Percentiles rank a stretch among this genome's conserved stretches.
These are phyloP conservation scores for Tringa solitaria DNA, from an alignment of 2,113 vertebrate species.

Conservation along the genomic window DNA sequence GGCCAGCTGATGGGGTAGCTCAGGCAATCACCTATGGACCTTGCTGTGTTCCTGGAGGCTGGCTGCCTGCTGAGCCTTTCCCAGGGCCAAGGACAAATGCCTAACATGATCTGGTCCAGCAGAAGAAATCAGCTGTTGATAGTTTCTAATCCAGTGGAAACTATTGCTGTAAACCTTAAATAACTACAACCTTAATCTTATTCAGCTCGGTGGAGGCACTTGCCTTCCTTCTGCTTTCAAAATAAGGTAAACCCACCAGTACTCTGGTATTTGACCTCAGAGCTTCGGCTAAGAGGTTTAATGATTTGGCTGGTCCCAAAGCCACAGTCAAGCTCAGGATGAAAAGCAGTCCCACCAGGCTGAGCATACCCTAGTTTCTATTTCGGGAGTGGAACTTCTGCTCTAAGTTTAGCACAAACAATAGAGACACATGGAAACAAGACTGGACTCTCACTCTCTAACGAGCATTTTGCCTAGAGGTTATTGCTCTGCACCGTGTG, in stretches of 20 bases:
- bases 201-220: background rate
- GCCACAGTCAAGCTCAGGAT: background rate
- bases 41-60: background rate
- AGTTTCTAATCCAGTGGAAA: background rate
- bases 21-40: background rate
- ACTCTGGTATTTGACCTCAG: background rate
- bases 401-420: background rate
- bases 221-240: background rate
- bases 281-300: background rate
- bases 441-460: background rate
- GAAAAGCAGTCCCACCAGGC: background rate
- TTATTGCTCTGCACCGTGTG: background rate
- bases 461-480: background rate
- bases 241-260: background rate
- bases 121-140: background rate
- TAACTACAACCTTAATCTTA: background rate
- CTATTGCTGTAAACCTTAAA: background rate
- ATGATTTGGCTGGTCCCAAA: background rate
- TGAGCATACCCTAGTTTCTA: background rate
- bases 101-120: background rate
- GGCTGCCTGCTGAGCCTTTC: background rate
- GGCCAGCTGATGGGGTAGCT: background rate
- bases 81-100: background rate
- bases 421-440: background rate
- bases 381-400: background rate